Evolutionary conservation across 2,113 vertebrate genomes (phyloP).

Genomic region (Takifugu bimaculatus): DNA sequence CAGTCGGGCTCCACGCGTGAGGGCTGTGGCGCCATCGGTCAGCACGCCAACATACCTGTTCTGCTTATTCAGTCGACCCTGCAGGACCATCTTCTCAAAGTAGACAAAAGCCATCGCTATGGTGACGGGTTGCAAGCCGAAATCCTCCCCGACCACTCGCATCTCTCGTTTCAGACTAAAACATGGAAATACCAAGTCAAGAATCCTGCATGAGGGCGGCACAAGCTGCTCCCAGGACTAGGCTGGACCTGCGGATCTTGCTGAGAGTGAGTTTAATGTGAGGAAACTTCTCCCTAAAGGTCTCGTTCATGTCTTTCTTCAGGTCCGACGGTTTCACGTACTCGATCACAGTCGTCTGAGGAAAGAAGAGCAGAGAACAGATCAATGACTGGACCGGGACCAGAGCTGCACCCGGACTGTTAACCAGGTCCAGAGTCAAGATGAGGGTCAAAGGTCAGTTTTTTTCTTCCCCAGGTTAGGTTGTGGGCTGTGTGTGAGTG

Average conservation of each 20-base stretch:
- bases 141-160: slow-evolving; percentile 84
- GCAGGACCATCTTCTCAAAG: slow-evolving; percentile 96
- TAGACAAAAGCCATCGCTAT: slow-evolving; percentile 96
- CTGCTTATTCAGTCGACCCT: slow-evolving; percentile 94
- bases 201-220: not conserved
- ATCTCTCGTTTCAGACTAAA: slow-evolving; percentile 92
- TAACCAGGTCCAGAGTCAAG: not conserved
- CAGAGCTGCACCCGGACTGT: not conserved
- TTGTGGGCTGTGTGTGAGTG: not conserved
- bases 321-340: slow-evolving; percentile 96
- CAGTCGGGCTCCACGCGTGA: no score
- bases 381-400: not conserved
- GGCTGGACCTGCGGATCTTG: slow-evolving; percentile 92
- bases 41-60: slow-evolving; percentile 68
- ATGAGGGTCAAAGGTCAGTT: no score
- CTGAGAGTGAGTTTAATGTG: slow-evolving; percentile 93
- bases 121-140: slow-evolving; percentile 85
- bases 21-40: no score
- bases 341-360: slow-evolving; percentile 95
- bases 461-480: no score
- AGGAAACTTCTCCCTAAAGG: slow-evolving; percentile 95
- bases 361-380: not conserved
- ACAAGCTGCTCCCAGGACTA: not conserved
- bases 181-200: not conserved
- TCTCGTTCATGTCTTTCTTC: slow-evolving; percentile 99